A percentile compares a stretch with the other conserved stretches of the same genome.
Conservation (phyloP, 2,888 invertebrate species). For the Troglohyphantes excavatus region DNA sequence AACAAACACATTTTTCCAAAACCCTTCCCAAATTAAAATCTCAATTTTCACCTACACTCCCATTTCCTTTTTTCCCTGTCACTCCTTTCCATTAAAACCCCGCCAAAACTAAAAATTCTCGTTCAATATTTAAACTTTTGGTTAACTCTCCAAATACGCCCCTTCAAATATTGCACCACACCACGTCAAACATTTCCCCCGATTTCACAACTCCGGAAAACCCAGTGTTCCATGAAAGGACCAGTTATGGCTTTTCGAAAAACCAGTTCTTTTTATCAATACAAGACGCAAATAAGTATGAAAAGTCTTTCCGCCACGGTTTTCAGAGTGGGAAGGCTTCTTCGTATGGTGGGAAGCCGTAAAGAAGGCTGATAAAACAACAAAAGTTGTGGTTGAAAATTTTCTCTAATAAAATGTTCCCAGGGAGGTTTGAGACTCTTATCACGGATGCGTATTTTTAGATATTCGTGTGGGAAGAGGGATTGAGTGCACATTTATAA, state of each 20-base stretch:
- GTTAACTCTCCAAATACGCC: not conserved
- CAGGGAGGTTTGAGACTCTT: slow-evolving; percentile 63
- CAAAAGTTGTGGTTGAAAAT: slow-evolving; percentile 65
- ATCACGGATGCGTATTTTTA: slow-evolving; percentile 64
- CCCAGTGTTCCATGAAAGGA: slow-evolving; percentile 33
- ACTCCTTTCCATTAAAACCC: not conserved
- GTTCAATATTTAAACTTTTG: not conserved
- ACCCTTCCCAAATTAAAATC: no score
- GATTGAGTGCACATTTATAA: not conserved
- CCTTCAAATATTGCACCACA: slow-evolving; percentile 19
- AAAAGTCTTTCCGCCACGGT: slow-evolving; percentile 35
- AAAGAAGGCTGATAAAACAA: slow-evolving; percentile 73
- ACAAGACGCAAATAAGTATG: slow-evolving; percentile 51
- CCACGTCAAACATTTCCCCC: not conserved
- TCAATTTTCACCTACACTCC: no score
- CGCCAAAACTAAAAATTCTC: not conserved
- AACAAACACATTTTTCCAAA: no score
- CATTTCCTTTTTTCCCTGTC: no score
- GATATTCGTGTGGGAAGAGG: not conserved
- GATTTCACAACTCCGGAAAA: slow-evolving; percentile 22
- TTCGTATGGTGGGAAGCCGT: slow-evolving; percentile 29
- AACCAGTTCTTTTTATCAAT: slow-evolving; percentile 50
- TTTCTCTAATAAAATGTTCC: slow-evolving; percentile 66
- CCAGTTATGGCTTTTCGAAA: slow-evolving; percentile 33
- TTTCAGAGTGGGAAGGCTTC: not conserved